phyloP scores from a whole-genome alignment of 2,888 invertebrate species.

The Tanypteryx hageni region DNA sequence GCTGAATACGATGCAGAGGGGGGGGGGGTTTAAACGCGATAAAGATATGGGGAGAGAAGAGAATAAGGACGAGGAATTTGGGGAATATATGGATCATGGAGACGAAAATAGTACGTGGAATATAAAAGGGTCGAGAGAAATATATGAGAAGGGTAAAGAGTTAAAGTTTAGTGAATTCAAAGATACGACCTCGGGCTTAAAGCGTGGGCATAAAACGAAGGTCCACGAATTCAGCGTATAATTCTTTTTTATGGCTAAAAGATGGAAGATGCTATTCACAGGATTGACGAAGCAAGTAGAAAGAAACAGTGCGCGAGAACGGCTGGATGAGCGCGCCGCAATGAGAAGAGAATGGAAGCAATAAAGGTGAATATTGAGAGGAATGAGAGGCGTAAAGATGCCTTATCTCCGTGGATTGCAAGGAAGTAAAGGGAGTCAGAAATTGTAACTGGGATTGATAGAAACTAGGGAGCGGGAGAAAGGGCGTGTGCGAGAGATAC shows the following conservation, averaged over 20 bases:
- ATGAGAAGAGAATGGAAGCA: not conserved
- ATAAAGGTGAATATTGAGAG: not conserved
- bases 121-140: not conserved
- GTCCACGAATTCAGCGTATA: not conserved
- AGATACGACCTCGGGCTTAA: not conserved
- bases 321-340: not conserved
- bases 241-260: not conserved
- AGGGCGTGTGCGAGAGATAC: too few species aligned
- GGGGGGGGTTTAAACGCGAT: too few species aligned
- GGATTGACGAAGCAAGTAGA: not conserved
- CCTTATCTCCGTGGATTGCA: too few species aligned
- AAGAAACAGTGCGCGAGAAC: not conserved
- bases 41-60: too few species aligned
- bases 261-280: not conserved
- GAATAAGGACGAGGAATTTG: too few species aligned
- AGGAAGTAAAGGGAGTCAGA: too few species aligned
- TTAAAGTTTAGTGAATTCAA: not conserved
- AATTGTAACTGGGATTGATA: too few species aligned
- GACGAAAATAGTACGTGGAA: conserved; percentile 4
- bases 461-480: too few species aligned
- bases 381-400: not conserved
- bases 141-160: not conserved
- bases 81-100: not conserved
- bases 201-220: not conserved
- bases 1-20: not conserved